A percentile compares a stretch with the other conserved stretches of the same genome.
phyloP scores from a whole-genome alignment of 2,113 vertebrate genomes.

The Natator depressus region DNA sequence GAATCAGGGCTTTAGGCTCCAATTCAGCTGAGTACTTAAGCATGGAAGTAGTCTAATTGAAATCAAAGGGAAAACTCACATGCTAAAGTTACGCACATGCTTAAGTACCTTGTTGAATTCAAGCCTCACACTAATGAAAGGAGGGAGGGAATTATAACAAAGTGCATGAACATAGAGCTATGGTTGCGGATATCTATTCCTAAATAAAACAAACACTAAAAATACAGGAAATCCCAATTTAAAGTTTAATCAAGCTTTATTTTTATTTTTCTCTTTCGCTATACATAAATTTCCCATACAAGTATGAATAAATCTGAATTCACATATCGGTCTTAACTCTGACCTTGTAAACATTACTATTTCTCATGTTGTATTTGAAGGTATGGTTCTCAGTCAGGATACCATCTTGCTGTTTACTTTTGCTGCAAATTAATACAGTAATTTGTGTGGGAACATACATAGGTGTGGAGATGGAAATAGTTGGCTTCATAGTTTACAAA shows the following conservation, averaged over 20 bases:
- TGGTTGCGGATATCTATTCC: neutral
- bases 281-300: neutral
- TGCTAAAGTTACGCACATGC: neutral
- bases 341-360: neutral
- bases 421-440: constrained; percentile 23
- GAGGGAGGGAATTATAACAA: neutral
- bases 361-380: constrained; percentile 9
- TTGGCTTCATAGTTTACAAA: constrained; percentile 35
- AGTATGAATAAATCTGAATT: neutral
- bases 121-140: neutral
- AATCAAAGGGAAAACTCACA: neutral
- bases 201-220: neutral
- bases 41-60: neutral
- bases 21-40: neutral
- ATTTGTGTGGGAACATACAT: constrained; percentile 30
- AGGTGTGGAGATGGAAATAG: constrained; percentile 45
- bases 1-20: neutral
- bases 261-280: neutral
- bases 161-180: neutral
- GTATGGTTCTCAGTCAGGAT: constrained; percentile 27
- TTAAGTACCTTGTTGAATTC: neutral
- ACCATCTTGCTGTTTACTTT: constrained; percentile 8
- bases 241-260: neutral
- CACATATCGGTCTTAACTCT: neutral
- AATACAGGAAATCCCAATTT: neutral